Evolutionary conservation across 2,888 invertebrate species (phyloP), one percentile per base, ranked within the genome.

Genomic region (Troides oblongomaculatus): DNA sequence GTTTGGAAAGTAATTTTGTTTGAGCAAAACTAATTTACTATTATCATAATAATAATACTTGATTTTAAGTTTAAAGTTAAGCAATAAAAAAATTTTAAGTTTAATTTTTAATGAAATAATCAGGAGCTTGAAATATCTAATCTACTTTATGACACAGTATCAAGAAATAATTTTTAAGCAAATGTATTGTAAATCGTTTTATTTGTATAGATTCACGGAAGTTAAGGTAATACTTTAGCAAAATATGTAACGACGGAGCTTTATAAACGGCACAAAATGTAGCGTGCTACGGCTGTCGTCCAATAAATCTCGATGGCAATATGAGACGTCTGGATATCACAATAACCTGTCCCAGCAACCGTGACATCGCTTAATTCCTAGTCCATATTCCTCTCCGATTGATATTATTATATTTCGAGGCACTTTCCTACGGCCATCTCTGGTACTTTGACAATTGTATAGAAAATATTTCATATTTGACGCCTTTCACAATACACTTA

Each of bases 231-330:
- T 59, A 62, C 30, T 59, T 58, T 59, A 59, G 62, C 53, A 53
- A 68, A 64, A 58, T 58, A 61, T 60, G 23, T 61, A 53, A 39
- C 60, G 68, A 66, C 66, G 66, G 59, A 53, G 66, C 62, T 66
- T 66, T 60, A 53, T 50, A 59, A 50, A 66, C 60, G 56, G 43
- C 43, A 57, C 60, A 63, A 57, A 43, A 43, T 63, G 64, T 70
- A 70, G 65, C 56, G 43, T 59, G 60, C 60, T 66, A 66, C 69
- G 66, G 66, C 70, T 77, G 79, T 71, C 81, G 82, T 78, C 83
- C 82, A 84, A 89, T 90, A 90, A 90, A 90, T 90, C 88, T 86
- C 79, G 70, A 75, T 73, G 77, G 87, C 86, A 89, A 89, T 90
- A 90, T 90, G 86, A 89, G 83, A 84, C 82, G 80, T 82, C 83